Conservation (phyloP, 2,797 vertebrate genomes). For the Selene dorsalis region DNA sequence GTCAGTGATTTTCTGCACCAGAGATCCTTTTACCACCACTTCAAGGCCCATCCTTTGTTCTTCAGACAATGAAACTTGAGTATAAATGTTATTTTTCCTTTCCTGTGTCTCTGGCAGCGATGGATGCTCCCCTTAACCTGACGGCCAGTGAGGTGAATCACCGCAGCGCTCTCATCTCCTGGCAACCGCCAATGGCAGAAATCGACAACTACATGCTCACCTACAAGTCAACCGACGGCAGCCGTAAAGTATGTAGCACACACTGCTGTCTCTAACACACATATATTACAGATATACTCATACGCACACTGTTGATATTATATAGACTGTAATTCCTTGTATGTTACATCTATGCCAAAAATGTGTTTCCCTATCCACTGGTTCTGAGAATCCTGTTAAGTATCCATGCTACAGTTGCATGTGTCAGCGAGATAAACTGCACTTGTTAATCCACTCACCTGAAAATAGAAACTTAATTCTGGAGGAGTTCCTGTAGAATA, state of each 20-base stretch:
- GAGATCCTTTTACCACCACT: not conserved
- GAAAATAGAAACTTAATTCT: slow-evolving; percentile 38
- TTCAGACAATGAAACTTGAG: not conserved
- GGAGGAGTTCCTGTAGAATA: slow-evolving; percentile 24
- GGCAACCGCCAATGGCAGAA: slow-evolving; percentile 91
- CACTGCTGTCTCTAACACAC: not conserved
- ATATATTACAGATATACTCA: not conserved
- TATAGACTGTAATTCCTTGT: not conserved
- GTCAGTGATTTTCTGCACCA: not conserved
- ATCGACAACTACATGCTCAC: slow-evolving; percentile 97
- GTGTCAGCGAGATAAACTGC: slow-evolving; percentile 31
- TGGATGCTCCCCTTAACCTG: slow-evolving; percentile 94
- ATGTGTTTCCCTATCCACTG: slow-evolving; percentile 21
- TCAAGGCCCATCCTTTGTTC: not conserved
- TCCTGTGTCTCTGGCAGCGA: slow-evolving; percentile 80
- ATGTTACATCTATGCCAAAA: slow-evolving; percentile 24
- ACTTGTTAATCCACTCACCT: slow-evolving; percentile 31
- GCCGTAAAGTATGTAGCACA: slow-evolving; percentile 87
- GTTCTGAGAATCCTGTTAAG: slow-evolving; percentile 9
- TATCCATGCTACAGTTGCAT: not conserved
- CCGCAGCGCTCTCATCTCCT: slow-evolving; percentile 93
- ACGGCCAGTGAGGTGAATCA: slow-evolving; percentile 94
- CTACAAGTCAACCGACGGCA: slow-evolving; percentile 91
- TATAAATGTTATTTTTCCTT: not conserved
- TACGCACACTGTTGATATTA: not conserved